Conservation (phyloP, 2,113 vertebrate species). For the Pachyramphus minor region DNA sequence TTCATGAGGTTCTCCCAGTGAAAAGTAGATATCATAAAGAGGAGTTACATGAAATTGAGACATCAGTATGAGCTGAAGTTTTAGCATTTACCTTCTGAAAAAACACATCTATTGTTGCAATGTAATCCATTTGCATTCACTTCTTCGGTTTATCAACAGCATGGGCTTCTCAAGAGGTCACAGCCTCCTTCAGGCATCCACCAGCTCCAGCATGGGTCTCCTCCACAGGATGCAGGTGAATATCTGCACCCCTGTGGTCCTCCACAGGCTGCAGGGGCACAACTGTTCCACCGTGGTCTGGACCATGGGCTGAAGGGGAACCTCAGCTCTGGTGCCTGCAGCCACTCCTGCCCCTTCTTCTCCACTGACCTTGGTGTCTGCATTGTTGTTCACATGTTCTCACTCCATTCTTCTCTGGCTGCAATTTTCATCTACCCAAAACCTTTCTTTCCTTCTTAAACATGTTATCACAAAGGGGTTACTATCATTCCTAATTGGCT, state of each 20-base stretch:
- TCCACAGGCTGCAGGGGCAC: neutral
- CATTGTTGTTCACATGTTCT: neutral
- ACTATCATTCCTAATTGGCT: neutral
- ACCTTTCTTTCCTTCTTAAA: neutral
- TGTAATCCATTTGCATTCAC: neutral
- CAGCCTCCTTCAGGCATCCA: neutral
- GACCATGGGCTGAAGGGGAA: neutral
- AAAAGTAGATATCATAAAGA: neutral
- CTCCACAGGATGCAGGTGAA: neutral
- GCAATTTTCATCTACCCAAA: neutral
- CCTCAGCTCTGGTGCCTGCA: neutral
- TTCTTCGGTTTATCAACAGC: neutral
- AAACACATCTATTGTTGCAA: neutral
- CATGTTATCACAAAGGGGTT: neutral
- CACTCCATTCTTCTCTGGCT: neutral
- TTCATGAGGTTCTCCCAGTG: neutral
- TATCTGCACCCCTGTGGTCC: neutral
- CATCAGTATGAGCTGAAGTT: neutral
- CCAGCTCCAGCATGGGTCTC: neutral
- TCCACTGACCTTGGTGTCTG: neutral
- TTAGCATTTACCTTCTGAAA: neutral
- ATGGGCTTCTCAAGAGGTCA: neutral
- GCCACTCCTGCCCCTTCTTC: neutral
- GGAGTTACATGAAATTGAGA: neutral
- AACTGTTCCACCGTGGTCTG: neutral